Percentiles rank a stretch among this genome's conserved stretches.
Evolutionary conservation across 1,140 invertebrate genomes (phyloP).

Genomic region (fruit fly (Drosophila melanogaster)): DNA sequence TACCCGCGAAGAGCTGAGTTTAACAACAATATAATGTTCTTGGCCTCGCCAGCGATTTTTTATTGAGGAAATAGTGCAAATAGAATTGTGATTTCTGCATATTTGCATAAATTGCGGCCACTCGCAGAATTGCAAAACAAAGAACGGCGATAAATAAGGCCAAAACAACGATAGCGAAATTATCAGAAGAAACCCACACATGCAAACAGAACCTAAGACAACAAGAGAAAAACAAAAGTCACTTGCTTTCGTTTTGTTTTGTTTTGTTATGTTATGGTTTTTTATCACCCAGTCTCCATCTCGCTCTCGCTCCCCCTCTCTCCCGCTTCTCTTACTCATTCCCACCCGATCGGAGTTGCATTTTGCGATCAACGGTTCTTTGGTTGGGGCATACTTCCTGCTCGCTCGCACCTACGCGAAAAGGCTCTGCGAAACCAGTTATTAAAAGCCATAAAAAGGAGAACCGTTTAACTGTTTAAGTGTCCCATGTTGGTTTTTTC

Average conservation of each 20-base stretch:
- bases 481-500: conserved; percentile 37
- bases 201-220: conserved; percentile 64
- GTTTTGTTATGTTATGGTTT: conserved; percentile 10
- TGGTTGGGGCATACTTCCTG: conserved; percentile 24
- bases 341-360: conserved; percentile 10
- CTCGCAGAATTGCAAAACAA: conserved; percentile 54
- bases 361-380: conserved; percentile 56
- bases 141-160: conserved; percentile 33
- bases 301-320: conserved; percentile 4
- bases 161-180: conserved; percentile 55
- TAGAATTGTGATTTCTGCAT: conserved; percentile 58
- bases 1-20: conserved; percentile 22
- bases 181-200: conserved; percentile 47
- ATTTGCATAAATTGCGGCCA: conserved; percentile 66
- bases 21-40: conserved; percentile 28
- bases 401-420: conserved; percentile 40
- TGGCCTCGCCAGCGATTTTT: conserved; percentile 24
- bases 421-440: conserved; percentile 61
- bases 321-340: conserved; percentile 6
- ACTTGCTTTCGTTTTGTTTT: conserved; percentile 60
- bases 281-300: conserved; percentile 10
- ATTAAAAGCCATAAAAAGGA: conserved; percentile 51
- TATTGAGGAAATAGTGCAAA: conserved; percentile 55
- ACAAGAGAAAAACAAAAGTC: conserved; percentile 65
- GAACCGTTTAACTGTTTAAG: conserved; percentile 49